phyloP scores from a whole-genome alignment of 2,888 invertebrate genomes.

The Julus scanicus region DNA sequence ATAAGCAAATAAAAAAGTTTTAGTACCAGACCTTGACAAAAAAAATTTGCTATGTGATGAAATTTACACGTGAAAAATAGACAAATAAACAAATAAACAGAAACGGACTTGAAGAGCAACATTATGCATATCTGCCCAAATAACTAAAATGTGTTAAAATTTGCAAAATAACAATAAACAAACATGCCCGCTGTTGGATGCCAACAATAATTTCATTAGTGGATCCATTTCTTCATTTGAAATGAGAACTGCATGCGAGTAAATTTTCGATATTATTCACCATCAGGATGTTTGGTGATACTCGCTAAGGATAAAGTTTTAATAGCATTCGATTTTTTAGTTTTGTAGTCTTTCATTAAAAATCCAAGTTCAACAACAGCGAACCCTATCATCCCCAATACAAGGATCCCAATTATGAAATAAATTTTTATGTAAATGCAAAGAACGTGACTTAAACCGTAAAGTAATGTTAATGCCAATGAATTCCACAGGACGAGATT shows the following conservation, averaged over 20 bases:
- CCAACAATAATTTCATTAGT: slow-evolving; percentile 5
- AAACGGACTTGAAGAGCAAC: no score
- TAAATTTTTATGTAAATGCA: slow-evolving; percentile 88
- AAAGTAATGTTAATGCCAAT: slow-evolving; percentile 87
- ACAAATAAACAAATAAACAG: not conserved
- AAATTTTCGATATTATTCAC: not conserved
- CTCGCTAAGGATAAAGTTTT: not conserved
- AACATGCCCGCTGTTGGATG: slow-evolving; percentile 18
- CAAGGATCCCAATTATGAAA: slow-evolving; percentile 80
- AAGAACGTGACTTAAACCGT: slow-evolving; percentile 86
- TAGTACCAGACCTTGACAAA: not conserved
- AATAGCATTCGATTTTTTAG: not conserved
- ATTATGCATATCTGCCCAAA: not conserved
- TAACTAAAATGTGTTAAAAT: not conserved
- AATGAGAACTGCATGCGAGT: not conserved
- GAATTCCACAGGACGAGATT: slow-evolving; percentile 92
- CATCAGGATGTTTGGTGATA: slow-evolving; percentile 41
- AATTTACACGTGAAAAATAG: not conserved
- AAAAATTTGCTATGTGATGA: not conserved
- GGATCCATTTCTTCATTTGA: not conserved
- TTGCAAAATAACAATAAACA: not conserved
- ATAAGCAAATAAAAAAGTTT: not conserved
- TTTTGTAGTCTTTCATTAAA: slow-evolving; percentile 44
- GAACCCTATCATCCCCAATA: slow-evolving; percentile 80
- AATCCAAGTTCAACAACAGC: slow-evolving; percentile 55